phyloP scores from a whole-genome alignment of 2,888 invertebrate genomes.

The Megaustenia siamemsis region DNA sequence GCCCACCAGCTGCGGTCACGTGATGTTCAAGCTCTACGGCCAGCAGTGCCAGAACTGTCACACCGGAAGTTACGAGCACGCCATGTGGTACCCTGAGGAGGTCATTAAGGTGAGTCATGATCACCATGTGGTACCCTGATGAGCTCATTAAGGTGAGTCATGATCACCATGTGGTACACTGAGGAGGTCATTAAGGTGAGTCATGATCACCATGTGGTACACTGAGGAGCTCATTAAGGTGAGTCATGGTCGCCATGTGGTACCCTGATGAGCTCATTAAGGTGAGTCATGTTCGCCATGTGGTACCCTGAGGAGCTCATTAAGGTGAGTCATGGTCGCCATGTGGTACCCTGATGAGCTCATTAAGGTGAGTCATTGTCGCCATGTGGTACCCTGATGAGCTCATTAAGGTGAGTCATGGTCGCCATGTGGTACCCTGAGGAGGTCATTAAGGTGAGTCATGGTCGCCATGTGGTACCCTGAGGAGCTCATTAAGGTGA shows the following conservation, averaged over 20 bases:
- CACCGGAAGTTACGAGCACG: conserved; percentile 79
- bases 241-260: background rate
- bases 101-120: conserved; percentile 79
- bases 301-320: too few relatives aligned
- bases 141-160: too few relatives aligned
- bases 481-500: too few relatives aligned
- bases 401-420: conserved; percentile 79
- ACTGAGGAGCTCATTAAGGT: conserved; percentile 82
- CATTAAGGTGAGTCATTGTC: too few relatives aligned
- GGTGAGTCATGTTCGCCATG: too few relatives aligned
- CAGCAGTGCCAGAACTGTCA: conserved; percentile 81
- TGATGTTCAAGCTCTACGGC: conserved; percentile 81
- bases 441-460: conserved; percentile 80
- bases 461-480: background rate
- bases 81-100: conserved; percentile 82
- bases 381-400: conserved; percentile 82
- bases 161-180: too few relatives aligned
- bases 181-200: too few relatives aligned
- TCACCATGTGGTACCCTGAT: too few relatives aligned
- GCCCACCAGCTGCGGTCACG: conserved; percentile 74
- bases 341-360: too few relatives aligned
- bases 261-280: too few relatives aligned
- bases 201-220: conserved; percentile 82
- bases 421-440: conserved; percentile 82
- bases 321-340: too few relatives aligned